phyloP scores from a whole-genome alignment of 2,113 vertebrate genomes.

The Dromaius novaehollandiae region DNA sequence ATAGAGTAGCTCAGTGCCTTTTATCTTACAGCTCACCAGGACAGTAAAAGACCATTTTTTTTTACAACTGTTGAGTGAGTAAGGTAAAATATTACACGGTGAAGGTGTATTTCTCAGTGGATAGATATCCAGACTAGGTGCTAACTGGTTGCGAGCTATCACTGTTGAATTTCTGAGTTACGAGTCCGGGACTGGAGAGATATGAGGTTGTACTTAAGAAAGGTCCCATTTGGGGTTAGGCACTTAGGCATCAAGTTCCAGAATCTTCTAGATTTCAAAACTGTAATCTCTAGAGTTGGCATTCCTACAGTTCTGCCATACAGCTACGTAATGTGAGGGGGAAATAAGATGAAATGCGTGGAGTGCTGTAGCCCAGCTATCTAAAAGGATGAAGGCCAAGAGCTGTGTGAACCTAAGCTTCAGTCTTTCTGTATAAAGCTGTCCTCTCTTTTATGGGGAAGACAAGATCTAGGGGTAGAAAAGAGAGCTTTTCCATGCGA shows the following conservation, averaged over 20 bases:
- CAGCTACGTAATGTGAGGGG: background rate
- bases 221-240: background rate
- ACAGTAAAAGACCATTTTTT: background rate
- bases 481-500: background rate
- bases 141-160: background rate
- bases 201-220: background rate
- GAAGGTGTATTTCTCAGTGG: background rate
- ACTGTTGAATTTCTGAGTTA: background rate
- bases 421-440: background rate
- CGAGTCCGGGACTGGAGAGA: background rate
- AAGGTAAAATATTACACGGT: background rate
- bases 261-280: background rate
- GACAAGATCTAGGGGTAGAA: background rate
- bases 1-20: background rate
- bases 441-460: background rate
- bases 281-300: background rate
- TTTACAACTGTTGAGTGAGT: background rate
- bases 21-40: background rate
- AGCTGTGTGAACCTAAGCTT: background rate
- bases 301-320: background rate
- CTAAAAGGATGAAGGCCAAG: background rate
- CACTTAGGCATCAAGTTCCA: fast-evolving
- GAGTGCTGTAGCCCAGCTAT: background rate
- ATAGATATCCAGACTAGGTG: background rate
- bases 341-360: background rate